Percentiles rank a stretch among this genome's conserved stretches.
Conservation (phyloP, 2,113 vertebrate species). For the Tragulus kanchil region DNA sequence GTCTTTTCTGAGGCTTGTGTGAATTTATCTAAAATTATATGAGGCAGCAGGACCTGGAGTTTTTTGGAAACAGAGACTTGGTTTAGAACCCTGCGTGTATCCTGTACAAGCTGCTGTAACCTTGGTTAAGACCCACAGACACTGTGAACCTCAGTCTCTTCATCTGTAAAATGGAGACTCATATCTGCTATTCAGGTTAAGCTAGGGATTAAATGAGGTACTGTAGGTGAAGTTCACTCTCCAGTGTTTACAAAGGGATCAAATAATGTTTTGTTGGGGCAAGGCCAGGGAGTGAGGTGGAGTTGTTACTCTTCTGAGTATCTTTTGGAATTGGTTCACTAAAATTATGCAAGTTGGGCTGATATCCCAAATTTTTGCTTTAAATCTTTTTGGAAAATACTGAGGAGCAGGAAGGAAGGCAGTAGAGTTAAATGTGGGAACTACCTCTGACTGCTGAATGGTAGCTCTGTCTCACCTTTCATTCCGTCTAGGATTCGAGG, state of each 20-base stretch:
- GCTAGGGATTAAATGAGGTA: neutral
- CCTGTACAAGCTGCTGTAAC: neutral
- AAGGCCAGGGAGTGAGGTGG: neutral
- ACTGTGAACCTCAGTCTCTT: slow-evolving; percentile 21
- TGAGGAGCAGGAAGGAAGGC: neutral
- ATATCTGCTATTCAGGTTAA: neutral
- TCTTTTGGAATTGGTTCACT: slow-evolving; percentile 4
- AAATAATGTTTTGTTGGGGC: neutral
- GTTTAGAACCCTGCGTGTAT: neutral
- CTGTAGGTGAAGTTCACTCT: neutral
- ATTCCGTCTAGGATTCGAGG: neutral
- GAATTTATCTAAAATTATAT: neutral
- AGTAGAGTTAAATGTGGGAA: neutral
- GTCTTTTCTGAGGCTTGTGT: neutral
- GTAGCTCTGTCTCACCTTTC: neutral
- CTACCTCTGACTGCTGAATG: neutral
- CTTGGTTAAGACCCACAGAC: neutral
- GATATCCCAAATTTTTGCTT: slow-evolving; percentile 21
- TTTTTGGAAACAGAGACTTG: neutral
- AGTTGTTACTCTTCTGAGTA: neutral
- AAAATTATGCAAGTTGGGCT: neutral
- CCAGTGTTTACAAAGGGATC: neutral
- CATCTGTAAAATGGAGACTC: neutral
- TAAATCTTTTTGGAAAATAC: neutral
- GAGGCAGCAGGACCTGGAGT: neutral